Conservation (phyloP, 2,797 vertebrate species). For the Peromyscus aztecus region DNA sequence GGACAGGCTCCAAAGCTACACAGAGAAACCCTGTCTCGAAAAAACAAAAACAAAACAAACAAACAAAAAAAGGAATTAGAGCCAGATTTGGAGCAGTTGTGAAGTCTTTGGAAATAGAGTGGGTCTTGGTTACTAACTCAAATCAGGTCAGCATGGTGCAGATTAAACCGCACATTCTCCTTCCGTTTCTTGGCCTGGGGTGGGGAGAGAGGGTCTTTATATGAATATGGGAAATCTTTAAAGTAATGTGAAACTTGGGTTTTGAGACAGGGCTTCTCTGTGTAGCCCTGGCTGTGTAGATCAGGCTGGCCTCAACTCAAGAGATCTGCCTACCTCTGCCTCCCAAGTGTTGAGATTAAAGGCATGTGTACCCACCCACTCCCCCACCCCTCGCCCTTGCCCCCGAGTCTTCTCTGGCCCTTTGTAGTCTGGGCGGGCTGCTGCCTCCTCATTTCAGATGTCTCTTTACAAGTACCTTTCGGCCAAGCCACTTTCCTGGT, state of each 20-base stretch:
- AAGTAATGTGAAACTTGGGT: background rate
- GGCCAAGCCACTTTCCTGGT: background rate
- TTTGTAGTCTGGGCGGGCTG: background rate
- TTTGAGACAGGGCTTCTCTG: background rate
- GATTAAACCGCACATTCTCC: background rate
- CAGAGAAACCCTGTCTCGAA: too few relatives aligned
- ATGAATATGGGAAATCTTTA: background rate
- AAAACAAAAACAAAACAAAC: too few relatives aligned
- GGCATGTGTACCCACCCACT: fast-evolving
- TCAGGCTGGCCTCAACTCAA: background rate
- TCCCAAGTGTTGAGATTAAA: background rate
- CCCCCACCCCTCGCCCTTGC: too few relatives aligned
- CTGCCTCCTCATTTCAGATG: background rate
- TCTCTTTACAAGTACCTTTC: background rate
- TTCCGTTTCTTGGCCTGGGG: background rate
- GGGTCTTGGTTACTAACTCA: background rate
- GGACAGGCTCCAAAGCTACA: too few relatives aligned
- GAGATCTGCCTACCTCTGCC: background rate
- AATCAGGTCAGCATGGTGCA: background rate
- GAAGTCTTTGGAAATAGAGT: background rate
- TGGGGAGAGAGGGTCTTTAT: background rate
- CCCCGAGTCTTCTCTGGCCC: background rate
- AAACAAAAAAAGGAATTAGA: too few relatives aligned
- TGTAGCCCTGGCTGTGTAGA: background rate
- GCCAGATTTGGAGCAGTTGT: too few relatives aligned